A percentile compares a stretch with the other conserved stretches of the same genome.
Conservation (phyloP, 1,140 invertebrate genomes). For the Brachionus paranguensis region DNA sequence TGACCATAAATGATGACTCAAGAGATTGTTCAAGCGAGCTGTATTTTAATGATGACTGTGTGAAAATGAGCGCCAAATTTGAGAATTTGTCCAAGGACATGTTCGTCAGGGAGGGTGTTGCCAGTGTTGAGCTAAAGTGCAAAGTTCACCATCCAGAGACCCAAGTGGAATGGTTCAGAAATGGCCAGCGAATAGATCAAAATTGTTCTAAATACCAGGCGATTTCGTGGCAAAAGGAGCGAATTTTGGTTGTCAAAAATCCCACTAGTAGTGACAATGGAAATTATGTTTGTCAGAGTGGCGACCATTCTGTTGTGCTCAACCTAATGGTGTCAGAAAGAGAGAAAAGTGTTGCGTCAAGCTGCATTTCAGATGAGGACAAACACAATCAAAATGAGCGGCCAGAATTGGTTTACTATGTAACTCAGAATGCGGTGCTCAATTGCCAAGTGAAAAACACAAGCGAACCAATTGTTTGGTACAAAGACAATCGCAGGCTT, state of each 20-base stretch:
- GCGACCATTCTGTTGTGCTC: neutral
- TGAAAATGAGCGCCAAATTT: neutral
- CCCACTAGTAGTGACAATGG: neutral
- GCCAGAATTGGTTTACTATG: slow-evolving; percentile 7
- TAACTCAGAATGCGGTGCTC: neutral
- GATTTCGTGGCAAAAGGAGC: neutral
- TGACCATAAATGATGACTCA: slow-evolving; percentile 1
- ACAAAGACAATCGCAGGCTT: neutral
- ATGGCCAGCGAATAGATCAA: neutral
- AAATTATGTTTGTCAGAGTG: slow-evolving; percentile 11
- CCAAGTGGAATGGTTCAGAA: slow-evolving; percentile 16
- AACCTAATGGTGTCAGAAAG: neutral
- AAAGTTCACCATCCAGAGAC: neutral
- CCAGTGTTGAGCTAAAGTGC: neutral
- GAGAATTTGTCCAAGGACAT: neutral
- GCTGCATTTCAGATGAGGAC: neutral
- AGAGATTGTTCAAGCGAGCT: neutral
- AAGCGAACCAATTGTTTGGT: slow-evolving; percentile 29
- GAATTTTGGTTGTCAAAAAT: slow-evolving; percentile 1
- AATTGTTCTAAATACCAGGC: neutral
- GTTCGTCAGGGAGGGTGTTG: slow-evolving; percentile 3
- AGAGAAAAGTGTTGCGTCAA: neutral
- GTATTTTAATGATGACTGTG: neutral
- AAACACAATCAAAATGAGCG: neutral
- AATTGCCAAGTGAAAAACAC: slow-evolving; percentile 1